Base-by-base conservation (phyloP, 2,797 vertebrate species). In the Parambassis ranga region DNA sequence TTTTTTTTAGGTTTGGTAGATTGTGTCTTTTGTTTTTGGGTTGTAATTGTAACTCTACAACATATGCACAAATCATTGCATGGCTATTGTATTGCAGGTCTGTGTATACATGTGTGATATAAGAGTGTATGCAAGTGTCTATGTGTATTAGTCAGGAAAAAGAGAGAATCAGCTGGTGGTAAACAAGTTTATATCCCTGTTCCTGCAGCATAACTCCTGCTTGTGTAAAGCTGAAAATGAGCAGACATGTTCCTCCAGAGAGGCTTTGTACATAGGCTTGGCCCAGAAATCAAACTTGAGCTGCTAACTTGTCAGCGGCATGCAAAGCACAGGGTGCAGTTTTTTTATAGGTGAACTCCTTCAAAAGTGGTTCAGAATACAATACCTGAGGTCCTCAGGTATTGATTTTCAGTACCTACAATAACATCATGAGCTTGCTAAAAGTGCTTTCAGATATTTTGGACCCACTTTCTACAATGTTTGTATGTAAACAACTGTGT, bases 171-270 rank as follows among this genome's bases (percentile, higher is more conserved):
- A 41, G 28, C 39, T 6, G 20, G 27, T 51, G 46, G 56, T 65
- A 53, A 75, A 71, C 67, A 62, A 51, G 53, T 49, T 62, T 69
- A 52, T 15, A 48, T 64, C 68, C 36, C 44, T 57, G 31, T 59
- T 26, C 42, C 53, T 18, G 10, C 44, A 49, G 33, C 35, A 15
- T 48, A 59, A 59, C 58, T 42, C 71, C 26, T 42, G 52, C 36
- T 72, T 31, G 18, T 65, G 39, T 26, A 13, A 35, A 43, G 24
- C 38, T 60, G 56, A 58, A 61, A 60, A 58, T n/a, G n/a, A 46
- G 44, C 49, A 53, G 57, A 60, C 46, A 42, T 56, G 58, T 35
- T 74, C 22, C 62, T 79, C 52, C 36, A 14, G 46, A 68, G 50
- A 65, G 44, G n/a, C 23, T 39, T 36, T 58, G 63, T 31, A 53